Evolutionary conservation across 2,797 vertebrate genomes (phyloP), one percentile per base, ranked within the genome.

Genomic region (Meda fulgida): DNA sequence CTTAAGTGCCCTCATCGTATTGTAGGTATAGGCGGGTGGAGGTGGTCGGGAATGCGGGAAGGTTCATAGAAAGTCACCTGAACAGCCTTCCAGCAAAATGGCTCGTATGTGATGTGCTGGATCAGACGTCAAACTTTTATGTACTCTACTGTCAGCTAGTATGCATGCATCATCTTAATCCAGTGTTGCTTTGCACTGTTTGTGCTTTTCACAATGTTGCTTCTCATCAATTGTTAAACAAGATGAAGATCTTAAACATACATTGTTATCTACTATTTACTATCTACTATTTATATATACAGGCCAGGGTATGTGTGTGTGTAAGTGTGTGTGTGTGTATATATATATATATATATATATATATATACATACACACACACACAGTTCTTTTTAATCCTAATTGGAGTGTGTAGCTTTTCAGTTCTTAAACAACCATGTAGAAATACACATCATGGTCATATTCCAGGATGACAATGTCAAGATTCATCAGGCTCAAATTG

Each of bases 1-100:
- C 80, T 77, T 77, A 81, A 84, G 86, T 78, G 84, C 75, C 81
- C 55, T 78, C 16, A 63, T 78, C 7, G 9, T 66, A 60, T 55
- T 43, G 26, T 73, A 19, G 67, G 38, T 70, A 16, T 26, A 78
- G 40, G n/a, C 21, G 6, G 73, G 38, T 67, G 63, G 29, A 26
- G 78, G 23, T 16, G 13, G 36, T 76, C 13, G 58, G 58, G n/a
- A 63, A 80, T 77, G 66, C 66, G 13, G 31, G 5, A 6, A 63
- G 48, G 23, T 60, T 75, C 26, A 26, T 38, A 75, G 65, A 78
- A 60, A 36, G 70, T 75, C 14, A 8, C 36, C 63, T 63, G 11
- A 69, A 21, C 84, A 78, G 66, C 70, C 66, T 43, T 75, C 38
- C 36, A 60, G 73, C 75, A 5, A 70, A 69, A 84, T 29, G 29